phyloP scores from a whole-genome alignment of 2,888 invertebrate species.

The Tenthredo amoena region DNA sequence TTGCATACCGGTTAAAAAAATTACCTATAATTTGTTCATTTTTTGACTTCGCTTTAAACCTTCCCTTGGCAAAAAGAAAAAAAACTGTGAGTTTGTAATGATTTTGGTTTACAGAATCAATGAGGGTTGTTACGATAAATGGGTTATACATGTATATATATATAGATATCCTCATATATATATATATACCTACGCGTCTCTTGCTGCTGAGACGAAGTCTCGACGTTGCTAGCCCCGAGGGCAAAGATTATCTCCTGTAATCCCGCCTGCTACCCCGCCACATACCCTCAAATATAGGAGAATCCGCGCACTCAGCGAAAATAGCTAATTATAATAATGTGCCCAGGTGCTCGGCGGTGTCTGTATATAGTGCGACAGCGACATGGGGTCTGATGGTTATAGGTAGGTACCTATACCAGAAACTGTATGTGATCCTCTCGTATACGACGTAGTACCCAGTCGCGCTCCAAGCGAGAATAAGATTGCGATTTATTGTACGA shows the following conservation, averaged over 20 bases:
- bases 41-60: background rate
- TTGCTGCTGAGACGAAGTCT: conserved; percentile 41
- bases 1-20: background rate
- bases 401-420: background rate
- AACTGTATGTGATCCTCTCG: background rate
- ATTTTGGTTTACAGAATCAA: conserved; percentile 73
- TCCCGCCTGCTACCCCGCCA: conserved; percentile 41
- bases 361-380: conserved; percentile 58
- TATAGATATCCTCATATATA: background rate
- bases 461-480: conserved; percentile 21
- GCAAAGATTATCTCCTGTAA: conserved; percentile 51
- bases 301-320: conserved; percentile 64
- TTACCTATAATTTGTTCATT: background rate
- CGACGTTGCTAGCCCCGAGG: conserved; percentile 38
- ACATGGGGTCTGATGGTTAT: background rate
- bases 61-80: background rate
- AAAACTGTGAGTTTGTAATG: background rate
- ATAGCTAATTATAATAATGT: conserved; percentile 77
- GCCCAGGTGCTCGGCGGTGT: conserved; percentile 56
- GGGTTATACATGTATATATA: conserved; percentile 66
- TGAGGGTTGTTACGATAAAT: conserved; percentile 78
- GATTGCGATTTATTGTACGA: conserved; percentile 45
- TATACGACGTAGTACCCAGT: background rate
- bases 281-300: conserved; percentile 13
- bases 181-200: background rate